These are phyloP conservation scores for Lordiphosa clarofinis DNA, from an alignment of 1,140 invertebrate genomes.

Conservation along the genomic window DNA sequence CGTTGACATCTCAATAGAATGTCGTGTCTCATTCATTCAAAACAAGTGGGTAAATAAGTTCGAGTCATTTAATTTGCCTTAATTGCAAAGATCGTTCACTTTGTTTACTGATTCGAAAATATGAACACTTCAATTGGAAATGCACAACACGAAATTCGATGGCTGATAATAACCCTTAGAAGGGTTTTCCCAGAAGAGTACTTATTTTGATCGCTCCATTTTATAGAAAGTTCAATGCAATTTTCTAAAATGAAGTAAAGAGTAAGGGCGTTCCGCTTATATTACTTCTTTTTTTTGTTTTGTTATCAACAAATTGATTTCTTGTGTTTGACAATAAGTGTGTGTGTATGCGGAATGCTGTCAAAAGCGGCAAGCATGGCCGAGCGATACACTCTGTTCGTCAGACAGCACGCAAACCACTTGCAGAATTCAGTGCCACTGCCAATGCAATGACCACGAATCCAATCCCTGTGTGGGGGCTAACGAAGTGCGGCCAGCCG, in stretches of 20 bases:
- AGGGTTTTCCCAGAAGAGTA: too few species aligned
- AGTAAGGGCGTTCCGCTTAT: not conserved
- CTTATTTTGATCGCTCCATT: too few species aligned
- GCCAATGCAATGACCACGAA: constrained; percentile 20
- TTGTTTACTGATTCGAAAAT: constrained; percentile 3
- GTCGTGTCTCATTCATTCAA: constrained; percentile 7
- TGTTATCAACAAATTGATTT: constrained; percentile 66
- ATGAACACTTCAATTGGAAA: not conserved
- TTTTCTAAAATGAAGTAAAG: too few species aligned
- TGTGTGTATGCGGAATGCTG: constrained; percentile 18
- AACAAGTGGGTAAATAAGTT: constrained; percentile 5
- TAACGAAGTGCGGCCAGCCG: constrained; percentile 54
- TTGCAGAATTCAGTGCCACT: constrained; percentile 19
- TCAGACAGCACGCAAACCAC: constrained; percentile 36
- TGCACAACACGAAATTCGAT: not conserved
- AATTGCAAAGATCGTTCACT: constrained; percentile 7
- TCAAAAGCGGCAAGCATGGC: constrained; percentile 20
- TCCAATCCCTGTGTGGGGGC: constrained; percentile 25
- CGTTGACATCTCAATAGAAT: too few species aligned
- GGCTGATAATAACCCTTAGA: too few species aligned
- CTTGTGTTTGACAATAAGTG: constrained; percentile 38
- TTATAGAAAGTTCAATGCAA: too few species aligned
- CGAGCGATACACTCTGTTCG: constrained; percentile 24
- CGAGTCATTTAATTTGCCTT: constrained; percentile 5
- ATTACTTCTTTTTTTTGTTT: constrained; percentile 18